Base-by-base conservation (phyloP, 2,888 invertebrate genomes). In the Hirudinaria manillensis region DNA sequence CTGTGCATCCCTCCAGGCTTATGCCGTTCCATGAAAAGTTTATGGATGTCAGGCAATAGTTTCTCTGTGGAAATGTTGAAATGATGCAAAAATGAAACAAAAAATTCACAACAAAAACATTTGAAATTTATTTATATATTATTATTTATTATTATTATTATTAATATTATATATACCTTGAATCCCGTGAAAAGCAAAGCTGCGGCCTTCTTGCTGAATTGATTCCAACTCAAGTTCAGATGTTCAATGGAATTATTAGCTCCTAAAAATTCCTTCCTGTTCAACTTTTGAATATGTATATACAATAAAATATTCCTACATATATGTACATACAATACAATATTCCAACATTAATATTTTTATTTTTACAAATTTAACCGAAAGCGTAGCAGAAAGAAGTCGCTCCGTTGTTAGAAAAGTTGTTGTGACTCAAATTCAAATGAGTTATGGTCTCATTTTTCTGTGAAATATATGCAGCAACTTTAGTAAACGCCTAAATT, bases 11-110 rank as follows among this genome's bases (percentile, higher is more conserved):
- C 75, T 84, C 83, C 70, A 81, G 82, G 7, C 81, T 83, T 6
- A 84, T 79, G 2, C 84, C 84, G 67, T 84, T 84, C 84, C 83
- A 83, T 0, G 82, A 78, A 27, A 84, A 76, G 75, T 84, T 80
- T 45, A 77, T 55, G 19, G 29, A 55, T 2, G 75, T 72, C 13
- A 80, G 32, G 72, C 77, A 77, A 72, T 77, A 76, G 74, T 79
- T 80, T 13, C 76, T 51, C 79, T 77, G 24, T 32, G 56, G 16
- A 38, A 45, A 10, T 2, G 3, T 45, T 45, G 45, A n/a, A 24
- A 29, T 38, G 27, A 53, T 2, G 51, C n/a, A 51, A 24, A 51
- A 1, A 3, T 45, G n/a, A n/a, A n/a, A n/a, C n/a, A n/a, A n/a
- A n/a, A n/a, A n/a, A n/a, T n/a, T n/a, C n/a, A n/a, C n/a, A n/a